A percentile compares a stretch with the other conserved stretches of the same genome.
phyloP scores from a whole-genome alignment of 2,888 invertebrate species.

The Noctua janthina region DNA sequence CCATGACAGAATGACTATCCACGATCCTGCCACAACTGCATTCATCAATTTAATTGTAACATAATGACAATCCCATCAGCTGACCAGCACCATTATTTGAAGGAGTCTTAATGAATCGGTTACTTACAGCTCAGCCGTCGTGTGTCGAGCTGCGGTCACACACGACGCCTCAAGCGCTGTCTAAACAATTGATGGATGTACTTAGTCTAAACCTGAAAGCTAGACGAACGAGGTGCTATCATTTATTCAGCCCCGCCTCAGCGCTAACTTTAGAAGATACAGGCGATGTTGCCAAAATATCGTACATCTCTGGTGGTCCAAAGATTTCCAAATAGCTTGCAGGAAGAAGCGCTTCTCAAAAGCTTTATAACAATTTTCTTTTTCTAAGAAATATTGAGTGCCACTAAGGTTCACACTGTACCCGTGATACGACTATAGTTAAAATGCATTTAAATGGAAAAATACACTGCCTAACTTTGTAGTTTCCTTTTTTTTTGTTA shows the following conservation, averaged over 20 bases:
- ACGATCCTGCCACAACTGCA: background rate
- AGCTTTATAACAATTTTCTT: background rate
- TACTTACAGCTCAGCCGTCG: background rate
- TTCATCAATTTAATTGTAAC: background rate
- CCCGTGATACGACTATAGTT: background rate
- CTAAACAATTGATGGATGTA: constrained; percentile 19
- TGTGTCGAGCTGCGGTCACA: background rate
- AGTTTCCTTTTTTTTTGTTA: background rate
- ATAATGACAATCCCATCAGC: background rate
- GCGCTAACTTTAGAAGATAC: background rate
- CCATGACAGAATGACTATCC: background rate
- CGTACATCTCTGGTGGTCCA: background rate
- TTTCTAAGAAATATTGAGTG: background rate
- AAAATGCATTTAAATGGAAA: constrained; percentile 1
- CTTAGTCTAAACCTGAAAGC: background rate
- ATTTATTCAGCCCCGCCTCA: constrained; percentile 18
- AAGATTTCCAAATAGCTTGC: background rate
- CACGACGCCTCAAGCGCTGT: background rate
- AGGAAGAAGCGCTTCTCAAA: background rate
- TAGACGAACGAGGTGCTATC: background rate
- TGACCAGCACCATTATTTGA: background rate
- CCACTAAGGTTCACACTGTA: background rate
- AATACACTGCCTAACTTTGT: background rate
- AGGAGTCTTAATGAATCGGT: background rate
- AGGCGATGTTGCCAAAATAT: background rate